phyloP scores from a whole-genome alignment of 2,113 vertebrate species.

The Plestiodon gilberti region DNA sequence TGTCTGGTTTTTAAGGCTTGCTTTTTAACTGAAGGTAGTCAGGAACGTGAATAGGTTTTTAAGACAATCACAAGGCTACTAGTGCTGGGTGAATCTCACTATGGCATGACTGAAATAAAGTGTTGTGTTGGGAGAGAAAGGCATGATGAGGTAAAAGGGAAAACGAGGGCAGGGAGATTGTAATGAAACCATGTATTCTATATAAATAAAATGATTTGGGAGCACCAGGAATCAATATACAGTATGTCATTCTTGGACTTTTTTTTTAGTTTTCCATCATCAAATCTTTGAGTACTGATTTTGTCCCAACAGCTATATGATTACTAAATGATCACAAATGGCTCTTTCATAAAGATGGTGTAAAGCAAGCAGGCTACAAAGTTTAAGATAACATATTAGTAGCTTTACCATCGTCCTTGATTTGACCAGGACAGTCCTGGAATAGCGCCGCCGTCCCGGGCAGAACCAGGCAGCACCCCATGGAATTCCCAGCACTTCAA shows the following conservation, averaged over 20 bases:
- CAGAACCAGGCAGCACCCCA: too few relatives aligned
- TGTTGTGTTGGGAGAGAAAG: constrained; percentile 1
- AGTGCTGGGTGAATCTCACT: not conserved
- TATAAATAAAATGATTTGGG: not conserved
- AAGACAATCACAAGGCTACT: not conserved
- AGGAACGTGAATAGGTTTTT: not conserved
- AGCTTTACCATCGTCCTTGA: too few relatives aligned
- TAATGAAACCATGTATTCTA: not conserved
- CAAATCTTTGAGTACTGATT: not conserved
- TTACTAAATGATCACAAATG: not conserved
- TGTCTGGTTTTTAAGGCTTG: constrained; percentile 9
- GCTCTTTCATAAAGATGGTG: not conserved
- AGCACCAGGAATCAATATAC: too few relatives aligned
- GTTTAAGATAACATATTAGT: not conserved
- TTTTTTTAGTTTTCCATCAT: not conserved
- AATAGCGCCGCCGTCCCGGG: too few relatives aligned
- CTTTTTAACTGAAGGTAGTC: not conserved
- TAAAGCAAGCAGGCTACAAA: not conserved
- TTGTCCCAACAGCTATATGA: not conserved
- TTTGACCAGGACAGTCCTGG: too few relatives aligned
- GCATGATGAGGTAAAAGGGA: constrained; percentile 10
- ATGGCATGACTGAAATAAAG: not conserved
- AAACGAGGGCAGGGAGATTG: not conserved
- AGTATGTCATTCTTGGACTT: not conserved
- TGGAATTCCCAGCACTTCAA: too few relatives aligned